A percentile compares a stretch with the other conserved stretches of the same genome.
These are phyloP conservation scores for Drosophila triauraria DNA, from an alignment of 1,140 invertebrate genomes.

Conservation along the genomic window DNA sequence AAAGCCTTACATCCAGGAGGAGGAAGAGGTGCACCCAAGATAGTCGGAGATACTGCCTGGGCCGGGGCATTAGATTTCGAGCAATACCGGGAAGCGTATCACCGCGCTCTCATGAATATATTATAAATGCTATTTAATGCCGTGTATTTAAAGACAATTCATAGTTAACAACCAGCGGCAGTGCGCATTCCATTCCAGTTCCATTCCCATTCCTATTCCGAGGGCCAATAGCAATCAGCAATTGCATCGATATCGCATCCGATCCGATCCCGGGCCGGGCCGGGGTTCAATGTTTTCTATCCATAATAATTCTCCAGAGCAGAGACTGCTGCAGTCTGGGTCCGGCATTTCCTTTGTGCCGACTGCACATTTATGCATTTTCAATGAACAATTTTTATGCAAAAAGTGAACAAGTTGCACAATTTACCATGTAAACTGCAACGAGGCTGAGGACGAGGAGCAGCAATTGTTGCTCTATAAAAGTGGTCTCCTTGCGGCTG, in stretches of 20 bases:
- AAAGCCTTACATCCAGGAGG: constrained; percentile 36
- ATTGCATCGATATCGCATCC: constrained; percentile 74
- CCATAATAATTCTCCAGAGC: constrained; percentile 74
- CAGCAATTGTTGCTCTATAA: constrained; percentile 81
- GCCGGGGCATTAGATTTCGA: constrained; percentile 68
- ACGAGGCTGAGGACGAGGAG: constrained; percentile 35
- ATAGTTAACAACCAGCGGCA: constrained; percentile 52
- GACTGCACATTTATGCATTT: constrained; percentile 83
- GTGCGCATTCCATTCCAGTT: constrained; percentile 12
- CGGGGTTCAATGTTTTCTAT: constrained; percentile 75
- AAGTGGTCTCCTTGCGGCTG: constrained; percentile 57
- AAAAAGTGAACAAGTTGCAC: constrained; percentile 84
- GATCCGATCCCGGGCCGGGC: constrained; percentile 49
- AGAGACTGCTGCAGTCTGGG: constrained; percentile 34
- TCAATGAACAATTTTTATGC: constrained; percentile 84
- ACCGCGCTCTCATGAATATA: constrained; percentile 77
- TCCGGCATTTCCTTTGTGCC: constrained; percentile 75
- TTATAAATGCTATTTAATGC: constrained; percentile 83
- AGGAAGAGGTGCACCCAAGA: constrained; percentile 16
- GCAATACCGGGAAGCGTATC: constrained; percentile 77
- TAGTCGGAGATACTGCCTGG: constrained; percentile 45
- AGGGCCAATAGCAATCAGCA: constrained; percentile 67
- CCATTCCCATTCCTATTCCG: constrained; percentile 22
- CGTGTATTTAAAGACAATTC: constrained; percentile 82
- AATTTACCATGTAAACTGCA: constrained; percentile 79